Evolutionary conservation across 2,888 invertebrate species (phyloP), one percentile per base, ranked within the genome.

Genomic region (Dexiosoma caninum): DNA sequence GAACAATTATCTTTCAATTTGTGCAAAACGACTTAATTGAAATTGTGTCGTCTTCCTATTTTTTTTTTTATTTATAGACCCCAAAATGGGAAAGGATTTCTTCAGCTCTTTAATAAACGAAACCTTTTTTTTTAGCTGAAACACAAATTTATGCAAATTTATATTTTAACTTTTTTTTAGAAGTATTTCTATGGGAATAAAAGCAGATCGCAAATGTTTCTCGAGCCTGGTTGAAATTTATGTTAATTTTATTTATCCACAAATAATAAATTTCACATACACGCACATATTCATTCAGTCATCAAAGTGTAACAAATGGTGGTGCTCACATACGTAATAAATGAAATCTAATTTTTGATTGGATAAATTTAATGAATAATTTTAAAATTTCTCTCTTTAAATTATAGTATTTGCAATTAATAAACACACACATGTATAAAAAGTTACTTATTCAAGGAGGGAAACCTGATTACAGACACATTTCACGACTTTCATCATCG

Each of bases 1-100:
- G 69, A 74, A 66, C 72, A 74, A 81, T 81, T 77, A 81, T 77
- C 44, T 69, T 77, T 59, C 81, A 81, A 81, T 81, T 81, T 81
- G 81, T 74, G 69, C 32, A 64, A 53, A 72, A 77, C 55, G 27
- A 62, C 55, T 57, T 57, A 77, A 69, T 62, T 55, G 60, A 76
- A 74, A 66, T 57, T 66, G 49, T 49, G 32, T 66, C 40, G 46
- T 32, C 9, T 46, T 55, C 10, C 7, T 14, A 59, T 9, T 57
- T 57, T 59, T 21, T 27, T 14, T 53, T 51, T 42, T n/a, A 30
- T 46, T 14, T 49, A 35, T 5, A n/a, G n/a, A 69, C 12, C 23
- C 42, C 27, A 16, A 14, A 14, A 69, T 6, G 49, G 19, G 60
- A 67, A 69, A 67, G 67, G 32, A 59, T 78, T 77, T n/a, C 35